Evolutionary conservation across 2,113 vertebrate species (phyloP).

Genomic region (Boleophthalmus pectinirostris): DNA sequence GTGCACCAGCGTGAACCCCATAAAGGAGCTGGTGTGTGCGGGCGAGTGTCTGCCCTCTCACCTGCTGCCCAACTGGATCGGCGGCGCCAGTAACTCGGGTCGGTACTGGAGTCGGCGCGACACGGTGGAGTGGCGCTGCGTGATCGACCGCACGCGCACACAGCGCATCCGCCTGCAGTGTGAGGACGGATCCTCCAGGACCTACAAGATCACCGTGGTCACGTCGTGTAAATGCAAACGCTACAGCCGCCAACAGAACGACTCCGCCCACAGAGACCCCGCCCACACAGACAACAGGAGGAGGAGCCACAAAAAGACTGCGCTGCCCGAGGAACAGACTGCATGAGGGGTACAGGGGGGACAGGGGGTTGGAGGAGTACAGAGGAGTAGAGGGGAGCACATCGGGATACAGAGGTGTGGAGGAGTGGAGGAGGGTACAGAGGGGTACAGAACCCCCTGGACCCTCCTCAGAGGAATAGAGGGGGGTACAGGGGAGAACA

Average conservation of each 20-base stretch:
- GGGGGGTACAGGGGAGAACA: too few species aligned
- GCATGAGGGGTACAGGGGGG: constrained; percentile 18
- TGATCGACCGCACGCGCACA: constrained; percentile 89
- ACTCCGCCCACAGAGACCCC: constrained; percentile 83
- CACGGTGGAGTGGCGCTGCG: constrained; percentile 91
- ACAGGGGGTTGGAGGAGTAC: too few species aligned
- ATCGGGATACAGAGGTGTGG: too few species aligned
- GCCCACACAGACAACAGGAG: constrained; percentile 72
- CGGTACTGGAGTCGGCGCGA: constrained; percentile 90
- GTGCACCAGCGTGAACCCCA: constrained; percentile 90
- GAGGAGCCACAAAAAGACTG: constrained; percentile 77
- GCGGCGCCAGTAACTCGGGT: constrained; percentile 80
- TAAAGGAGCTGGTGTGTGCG: constrained; percentile 95
- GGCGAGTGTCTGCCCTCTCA: constrained; percentile 91
- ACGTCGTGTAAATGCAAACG: constrained; percentile 94
- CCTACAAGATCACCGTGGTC: constrained; percentile 93
- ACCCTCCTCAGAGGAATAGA: too few species aligned
- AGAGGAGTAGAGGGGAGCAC: too few species aligned
- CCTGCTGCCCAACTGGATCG: constrained; percentile 95
- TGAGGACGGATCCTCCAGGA: constrained; percentile 88
- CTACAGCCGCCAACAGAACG: constrained; percentile 89
- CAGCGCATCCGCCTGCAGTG: constrained; percentile 92
- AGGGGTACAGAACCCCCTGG: too few species aligned
- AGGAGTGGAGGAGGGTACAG: too few species aligned
- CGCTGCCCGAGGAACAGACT: constrained; percentile 73